Conservation (phyloP, 2,888 invertebrate genomes). For the Aspidiotus destructor region DNA sequence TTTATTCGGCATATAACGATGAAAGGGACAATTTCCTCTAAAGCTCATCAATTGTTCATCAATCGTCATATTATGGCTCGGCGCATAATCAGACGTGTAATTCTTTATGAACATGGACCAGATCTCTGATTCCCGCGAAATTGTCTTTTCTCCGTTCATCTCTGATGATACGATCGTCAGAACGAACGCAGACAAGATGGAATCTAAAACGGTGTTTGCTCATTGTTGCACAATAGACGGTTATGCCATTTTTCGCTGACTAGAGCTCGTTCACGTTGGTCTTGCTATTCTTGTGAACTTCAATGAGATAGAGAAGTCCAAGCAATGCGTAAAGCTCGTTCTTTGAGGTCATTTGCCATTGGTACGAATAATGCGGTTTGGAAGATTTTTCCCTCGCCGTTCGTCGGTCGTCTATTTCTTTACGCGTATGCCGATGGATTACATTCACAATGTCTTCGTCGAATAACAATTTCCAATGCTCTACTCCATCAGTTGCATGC, state of each 20-base stretch:
- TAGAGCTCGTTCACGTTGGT: neutral
- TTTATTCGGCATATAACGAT: constrained; percentile 9
- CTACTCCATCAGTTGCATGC: neutral
- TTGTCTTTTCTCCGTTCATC: neutral
- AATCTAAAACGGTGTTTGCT: constrained; percentile 15
- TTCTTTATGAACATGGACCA: constrained; percentile 6
- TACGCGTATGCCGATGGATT: neutral
- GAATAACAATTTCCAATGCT: constrained; percentile 1
- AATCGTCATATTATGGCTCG: neutral
- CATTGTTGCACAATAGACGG: constrained; percentile 19
- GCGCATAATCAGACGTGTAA: constrained; percentile 2
- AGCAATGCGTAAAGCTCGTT: neutral
- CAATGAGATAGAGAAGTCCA: constrained; percentile 8
- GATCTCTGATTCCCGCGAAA: constrained; percentile 17
- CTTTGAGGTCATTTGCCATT: neutral
- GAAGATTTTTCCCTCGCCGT: neutral
- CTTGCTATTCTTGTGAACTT: neutral
- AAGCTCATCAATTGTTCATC: constrained; percentile 15
- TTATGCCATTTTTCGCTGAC: neutral
- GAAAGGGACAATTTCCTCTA: constrained; percentile 17
- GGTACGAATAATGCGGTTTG: neutral
- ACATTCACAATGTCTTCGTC: neutral
- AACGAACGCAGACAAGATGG: constrained; percentile 11
- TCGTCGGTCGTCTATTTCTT: neutral
- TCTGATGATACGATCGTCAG: constrained; percentile 16